Evolutionary conservation across 1,140 invertebrate species (phyloP).

Genomic region (Luehdorfia chinensis): DNA sequence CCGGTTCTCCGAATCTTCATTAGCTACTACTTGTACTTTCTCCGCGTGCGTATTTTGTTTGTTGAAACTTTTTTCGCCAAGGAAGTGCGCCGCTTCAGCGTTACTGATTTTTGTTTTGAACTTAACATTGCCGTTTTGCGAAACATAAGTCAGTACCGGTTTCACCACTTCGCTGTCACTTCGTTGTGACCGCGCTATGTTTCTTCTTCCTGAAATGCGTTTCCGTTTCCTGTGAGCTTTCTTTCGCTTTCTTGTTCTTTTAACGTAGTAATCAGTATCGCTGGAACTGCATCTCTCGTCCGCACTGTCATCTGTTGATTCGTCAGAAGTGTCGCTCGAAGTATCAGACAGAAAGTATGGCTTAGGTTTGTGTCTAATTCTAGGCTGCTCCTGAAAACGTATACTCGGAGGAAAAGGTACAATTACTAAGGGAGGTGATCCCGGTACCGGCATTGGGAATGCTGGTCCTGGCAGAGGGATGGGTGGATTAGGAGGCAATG

Average conservation of each 20-base stretch:
- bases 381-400: neutral
- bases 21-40: slow-evolving; percentile 25
- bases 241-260: slow-evolving; percentile 16
- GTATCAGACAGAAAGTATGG: neutral
- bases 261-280: slow-evolving; percentile 18
- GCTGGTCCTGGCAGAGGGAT: neutral
- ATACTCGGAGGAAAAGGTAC: slow-evolving; percentile 16
- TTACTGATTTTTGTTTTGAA: slow-evolving; percentile 37
- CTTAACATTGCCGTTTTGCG: slow-evolving; percentile 41
- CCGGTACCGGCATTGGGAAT: slow-evolving; percentile 5
- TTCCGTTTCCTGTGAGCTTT: slow-evolving; percentile 23
- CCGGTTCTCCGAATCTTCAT: slow-evolving; percentile 22
- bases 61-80: slow-evolving; percentile 22
- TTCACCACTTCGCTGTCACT: slow-evolving; percentile 37
- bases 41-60: neutral
- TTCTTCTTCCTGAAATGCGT: slow-evolving; percentile 24
- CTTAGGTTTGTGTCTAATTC: neutral
- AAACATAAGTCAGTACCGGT: slow-evolving; percentile 43
- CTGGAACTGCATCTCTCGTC: neutral
- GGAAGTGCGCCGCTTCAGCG: slow-evolving; percentile 34
- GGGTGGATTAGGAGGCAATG: slow-evolving; percentile 8
- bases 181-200: slow-evolving; percentile 20
- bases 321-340: neutral
- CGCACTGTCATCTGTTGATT: neutral
- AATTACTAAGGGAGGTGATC: slow-evolving; percentile 10